Evolutionary conservation across 2,888 invertebrate species (phyloP), one percentile per base, ranked within the genome.

Genomic region (Hydrotaea cyrtoneurina): DNA sequence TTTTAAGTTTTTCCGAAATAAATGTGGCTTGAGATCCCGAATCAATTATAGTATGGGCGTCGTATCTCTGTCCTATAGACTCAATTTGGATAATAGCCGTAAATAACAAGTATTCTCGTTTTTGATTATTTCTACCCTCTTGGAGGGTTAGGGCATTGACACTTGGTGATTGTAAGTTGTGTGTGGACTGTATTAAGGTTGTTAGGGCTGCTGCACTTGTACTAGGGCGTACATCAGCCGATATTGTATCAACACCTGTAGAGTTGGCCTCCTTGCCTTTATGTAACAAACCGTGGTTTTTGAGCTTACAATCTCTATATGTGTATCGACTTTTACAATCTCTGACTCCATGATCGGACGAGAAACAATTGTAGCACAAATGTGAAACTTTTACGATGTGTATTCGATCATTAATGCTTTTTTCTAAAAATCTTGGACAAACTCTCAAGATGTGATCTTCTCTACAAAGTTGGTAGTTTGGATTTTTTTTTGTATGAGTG

Each of bases 341-440:
- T 46, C 46, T 71, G n/a, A 71, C 46, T 17, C 21, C 23, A 21
- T 71, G 71, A 43, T 5, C 23, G 23, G 46, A 2, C 11, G 71
- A 71, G 5, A 71, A 13, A 21, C 71, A 71, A 46, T 71, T 71
- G 46, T 50, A 50, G 19, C 71, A 46, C 8, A n/a, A 71, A 15
- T 71, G n/a, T 8, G 46, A 2, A 15, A 21, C 10, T 46, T 53
- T 71, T 7, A 71, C 71, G 13, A 53, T 71, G 23, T 36, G 36
- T 5, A 36, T 36, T 36, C 36, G 36, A 36, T 69, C 69, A 43
- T 43, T 43, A 10, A 69, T 19, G 21, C 10, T 72, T 36, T 53
- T 72, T 23, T 46, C 72, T 7, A 72, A 26, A 17, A 72, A 72
- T 50, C 50, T 46, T 15, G 72, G 11, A 26, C 72, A 72, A 50